Conservation (phyloP, 2,113 vertebrate species). For the Centropristis striata region DNA sequence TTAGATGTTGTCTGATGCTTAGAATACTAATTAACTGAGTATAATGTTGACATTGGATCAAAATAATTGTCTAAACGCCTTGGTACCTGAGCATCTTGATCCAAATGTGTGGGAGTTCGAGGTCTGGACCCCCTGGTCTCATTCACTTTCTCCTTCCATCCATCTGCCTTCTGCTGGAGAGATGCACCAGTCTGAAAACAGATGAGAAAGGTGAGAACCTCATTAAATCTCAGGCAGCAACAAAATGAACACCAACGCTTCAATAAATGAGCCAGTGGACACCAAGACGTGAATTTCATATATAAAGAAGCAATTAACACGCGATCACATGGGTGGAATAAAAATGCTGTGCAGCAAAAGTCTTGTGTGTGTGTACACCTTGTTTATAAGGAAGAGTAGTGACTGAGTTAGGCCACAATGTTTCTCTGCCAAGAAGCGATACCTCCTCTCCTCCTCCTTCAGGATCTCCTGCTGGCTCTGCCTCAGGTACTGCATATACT, state of each 20-base stretch:
- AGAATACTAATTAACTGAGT: neutral
- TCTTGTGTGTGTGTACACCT: constrained; percentile 70
- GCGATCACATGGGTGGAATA: constrained; percentile 3
- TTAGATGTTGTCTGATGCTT: neutral
- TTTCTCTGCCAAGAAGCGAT: constrained; percentile 96
- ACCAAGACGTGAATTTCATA: constrained; percentile 1
- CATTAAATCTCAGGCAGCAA: constrained; percentile 40
- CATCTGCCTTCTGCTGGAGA: constrained; percentile 85
- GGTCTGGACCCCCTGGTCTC: constrained; percentile 79
- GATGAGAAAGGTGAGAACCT: constrained; percentile 30
- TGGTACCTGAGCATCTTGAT: constrained; percentile 81
- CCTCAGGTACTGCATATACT: constrained; percentile 88
- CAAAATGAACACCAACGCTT: constrained; percentile 11
- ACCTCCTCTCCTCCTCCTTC: constrained; percentile 94
- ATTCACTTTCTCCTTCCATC: constrained; percentile 86
- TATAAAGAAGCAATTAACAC: constrained; percentile 15
- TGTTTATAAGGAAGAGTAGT: constrained; percentile 85
- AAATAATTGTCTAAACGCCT: neutral
- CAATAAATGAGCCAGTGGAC: neutral
- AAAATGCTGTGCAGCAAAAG: neutral
- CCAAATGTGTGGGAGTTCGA: constrained; percentile 76
- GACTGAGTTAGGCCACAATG: constrained; percentile 90
- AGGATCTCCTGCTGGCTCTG: constrained; percentile 94
- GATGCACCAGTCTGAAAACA: constrained; percentile 80
- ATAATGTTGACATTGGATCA: neutral